Percentiles rank a stretch among this genome's conserved stretches.
Conservation (phyloP, 2,113 vertebrate species). For the Perca flavescens region DNA sequence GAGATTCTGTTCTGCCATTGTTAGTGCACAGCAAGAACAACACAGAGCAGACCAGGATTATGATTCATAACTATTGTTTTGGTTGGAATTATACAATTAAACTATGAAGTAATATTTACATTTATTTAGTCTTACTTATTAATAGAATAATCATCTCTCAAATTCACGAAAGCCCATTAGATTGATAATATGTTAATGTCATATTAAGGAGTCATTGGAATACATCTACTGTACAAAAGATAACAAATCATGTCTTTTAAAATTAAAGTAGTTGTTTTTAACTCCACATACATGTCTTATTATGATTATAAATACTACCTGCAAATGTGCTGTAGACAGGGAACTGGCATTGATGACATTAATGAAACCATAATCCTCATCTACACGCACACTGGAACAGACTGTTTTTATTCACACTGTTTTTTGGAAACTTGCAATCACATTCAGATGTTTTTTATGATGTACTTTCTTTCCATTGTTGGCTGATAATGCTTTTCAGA, state of each 20-base stretch:
- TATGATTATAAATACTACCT: not conserved
- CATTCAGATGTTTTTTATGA: not conserved
- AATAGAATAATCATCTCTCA: not conserved
- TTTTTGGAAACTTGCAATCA: not conserved
- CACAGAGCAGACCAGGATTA: not conserved
- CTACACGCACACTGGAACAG: not conserved
- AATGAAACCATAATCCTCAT: not conserved
- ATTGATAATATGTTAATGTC: not conserved
- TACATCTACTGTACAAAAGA: not conserved
- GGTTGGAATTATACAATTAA: not conserved
- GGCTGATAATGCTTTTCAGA: not conserved
- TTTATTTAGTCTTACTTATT: not conserved
- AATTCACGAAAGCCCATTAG: not conserved
- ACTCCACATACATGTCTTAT: not conserved
- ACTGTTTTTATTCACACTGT: not conserved
- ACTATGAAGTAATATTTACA: not conserved
- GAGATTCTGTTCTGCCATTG: slow-evolving; percentile 54
- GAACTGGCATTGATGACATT: not conserved
- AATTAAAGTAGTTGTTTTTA: not conserved
- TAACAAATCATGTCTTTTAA: not conserved
- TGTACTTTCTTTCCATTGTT: not conserved
- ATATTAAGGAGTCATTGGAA: slow-evolving; percentile 3
- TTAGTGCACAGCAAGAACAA: slow-evolving; percentile 27
- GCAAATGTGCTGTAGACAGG: not conserved
- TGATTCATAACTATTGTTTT: not conserved